Evolutionary conservation across 64 coral and sea anemone genomes (phyloP).

Genomic region (Montipora cactus): DNA sequence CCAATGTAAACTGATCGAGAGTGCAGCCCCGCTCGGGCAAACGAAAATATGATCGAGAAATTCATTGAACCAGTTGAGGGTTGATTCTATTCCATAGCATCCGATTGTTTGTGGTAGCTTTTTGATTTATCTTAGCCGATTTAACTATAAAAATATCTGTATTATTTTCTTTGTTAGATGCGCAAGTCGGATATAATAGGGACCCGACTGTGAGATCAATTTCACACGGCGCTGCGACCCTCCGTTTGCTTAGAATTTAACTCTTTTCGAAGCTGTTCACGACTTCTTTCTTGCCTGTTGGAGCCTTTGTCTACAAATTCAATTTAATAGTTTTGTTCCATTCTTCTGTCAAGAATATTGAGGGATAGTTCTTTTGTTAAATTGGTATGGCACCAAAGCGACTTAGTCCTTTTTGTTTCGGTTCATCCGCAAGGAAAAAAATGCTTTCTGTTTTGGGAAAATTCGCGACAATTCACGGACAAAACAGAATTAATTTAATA

Average conservation of each 20-base stretch:
- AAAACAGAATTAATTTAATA: background rate
- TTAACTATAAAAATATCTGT: background rate
- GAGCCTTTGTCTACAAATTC: background rate
- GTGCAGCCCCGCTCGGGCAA: too few species aligned
- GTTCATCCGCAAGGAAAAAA: background rate
- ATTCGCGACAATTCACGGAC: background rate
- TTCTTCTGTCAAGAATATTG: constrained; percentile 3
- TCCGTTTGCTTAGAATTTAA: constrained; percentile 27
- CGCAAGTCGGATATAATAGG: constrained; percentile 33
- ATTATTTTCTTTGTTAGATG: constrained; percentile 32
- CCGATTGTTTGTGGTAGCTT: background rate
- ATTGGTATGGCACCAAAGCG: background rate
- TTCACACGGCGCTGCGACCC: constrained; percentile 31
- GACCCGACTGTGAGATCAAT: constrained; percentile 43
- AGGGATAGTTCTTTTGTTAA: constrained; percentile 27
- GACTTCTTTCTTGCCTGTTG: background rate
- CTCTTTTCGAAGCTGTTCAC: background rate
- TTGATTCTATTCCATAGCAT: background rate
- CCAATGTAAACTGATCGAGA: background rate
- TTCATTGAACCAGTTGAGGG: background rate
- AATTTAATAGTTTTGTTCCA: background rate
- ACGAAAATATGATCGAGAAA: too few species aligned
- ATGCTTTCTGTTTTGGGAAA: background rate
- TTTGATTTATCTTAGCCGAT: background rate
- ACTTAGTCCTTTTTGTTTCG: background rate